Conservation (phyloP, 2,888 invertebrate species). For the Prionchulus punctatus region DNA sequence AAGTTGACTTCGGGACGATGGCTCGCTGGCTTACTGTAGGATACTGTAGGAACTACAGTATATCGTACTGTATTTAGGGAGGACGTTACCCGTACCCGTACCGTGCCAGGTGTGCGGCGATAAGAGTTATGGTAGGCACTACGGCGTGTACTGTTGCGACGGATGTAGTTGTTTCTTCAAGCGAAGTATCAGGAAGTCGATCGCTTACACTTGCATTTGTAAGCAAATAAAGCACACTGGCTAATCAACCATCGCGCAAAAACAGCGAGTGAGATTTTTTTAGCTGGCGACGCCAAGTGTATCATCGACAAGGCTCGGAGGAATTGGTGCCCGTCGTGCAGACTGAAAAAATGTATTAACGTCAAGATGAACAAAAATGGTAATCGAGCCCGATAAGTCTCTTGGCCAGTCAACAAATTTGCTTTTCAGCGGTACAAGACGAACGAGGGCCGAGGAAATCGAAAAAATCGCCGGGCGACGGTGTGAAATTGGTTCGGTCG, state of each 20-base stretch:
- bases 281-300: conserved; percentile 56
- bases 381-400: conserved; percentile 27
- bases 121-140: conserved; percentile 60
- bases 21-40: too few relatives aligned
- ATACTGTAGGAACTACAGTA: too few relatives aligned
- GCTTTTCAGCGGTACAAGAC: conserved; percentile 55
- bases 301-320: conserved; percentile 60
- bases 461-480: not conserved
- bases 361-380: conserved; percentile 62
- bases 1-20: too few relatives aligned
- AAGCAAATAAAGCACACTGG: conserved; percentile 25
- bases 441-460: conserved; percentile 57
- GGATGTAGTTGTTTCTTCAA: conserved; percentile 81
- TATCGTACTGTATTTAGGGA: too few relatives aligned
- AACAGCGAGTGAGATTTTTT: conserved; percentile 14
- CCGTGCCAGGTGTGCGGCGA: conserved; percentile 64
- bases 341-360: conserved; percentile 56
- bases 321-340: conserved; percentile 73
- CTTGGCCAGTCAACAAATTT: not conserved
- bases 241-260: conserved; percentile 2
- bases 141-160: conserved; percentile 66
- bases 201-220: conserved; percentile 61
- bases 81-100: conserved; percentile 49
- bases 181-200: conserved; percentile 55
- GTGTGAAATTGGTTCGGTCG: too few relatives aligned